Conservation (phyloP, 2,888 invertebrate species). For the Philonicus albiceps region DNA sequence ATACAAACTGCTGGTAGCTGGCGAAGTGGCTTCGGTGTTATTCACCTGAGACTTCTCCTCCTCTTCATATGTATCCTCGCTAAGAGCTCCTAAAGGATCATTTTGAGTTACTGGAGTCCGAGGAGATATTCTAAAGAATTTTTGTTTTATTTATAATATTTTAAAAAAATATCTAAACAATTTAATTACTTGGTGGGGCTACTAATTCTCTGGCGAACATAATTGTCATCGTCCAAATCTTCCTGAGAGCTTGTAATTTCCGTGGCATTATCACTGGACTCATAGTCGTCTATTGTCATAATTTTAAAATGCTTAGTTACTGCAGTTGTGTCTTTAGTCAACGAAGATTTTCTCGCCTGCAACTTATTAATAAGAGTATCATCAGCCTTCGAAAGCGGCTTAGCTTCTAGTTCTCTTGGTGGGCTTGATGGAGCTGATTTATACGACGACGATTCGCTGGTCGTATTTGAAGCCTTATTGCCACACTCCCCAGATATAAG, state of each 20-base stretch:
- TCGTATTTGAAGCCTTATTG: constrained; percentile 44
- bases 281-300: constrained; percentile 53
- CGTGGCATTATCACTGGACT: constrained; percentile 49
- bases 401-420: constrained; percentile 64
- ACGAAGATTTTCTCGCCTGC: constrained; percentile 64
- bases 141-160: constrained; percentile 53
- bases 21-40: constrained; percentile 49
- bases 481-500: constrained; percentile 64
- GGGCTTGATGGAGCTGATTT: constrained; percentile 68
- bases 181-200: constrained; percentile 61
- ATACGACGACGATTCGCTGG: constrained; percentile 45
- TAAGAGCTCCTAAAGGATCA: constrained; percentile 88
- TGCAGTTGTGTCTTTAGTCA: constrained; percentile 14
- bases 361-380: constrained; percentile 79
- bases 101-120: constrained; percentile 89
- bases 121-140: constrained; percentile 68
- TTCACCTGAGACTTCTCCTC: constrained; percentile 50
- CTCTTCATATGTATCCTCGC: constrained; percentile 58
- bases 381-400: constrained; percentile 72
- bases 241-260: constrained; percentile 56
- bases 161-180: constrained; percentile 48
- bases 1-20: constrained; percentile 61
- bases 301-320: constrained; percentile 54
- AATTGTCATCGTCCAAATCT: constrained; percentile 53
- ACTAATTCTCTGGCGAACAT: constrained; percentile 52